phyloP scores from a whole-genome alignment of 2,797 vertebrate species.

The Orestias chungarensis region DNA sequence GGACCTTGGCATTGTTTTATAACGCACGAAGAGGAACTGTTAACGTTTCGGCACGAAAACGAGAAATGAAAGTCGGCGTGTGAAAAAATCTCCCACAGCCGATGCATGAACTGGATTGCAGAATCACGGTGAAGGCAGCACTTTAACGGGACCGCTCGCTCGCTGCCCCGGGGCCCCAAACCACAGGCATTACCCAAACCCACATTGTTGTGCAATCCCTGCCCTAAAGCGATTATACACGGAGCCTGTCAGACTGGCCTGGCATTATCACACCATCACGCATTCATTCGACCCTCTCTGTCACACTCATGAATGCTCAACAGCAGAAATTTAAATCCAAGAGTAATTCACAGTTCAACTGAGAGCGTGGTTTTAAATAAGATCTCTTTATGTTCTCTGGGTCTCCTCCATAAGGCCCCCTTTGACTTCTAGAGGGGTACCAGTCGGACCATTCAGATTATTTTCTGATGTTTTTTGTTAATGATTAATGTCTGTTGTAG shows the following conservation, averaged over 20 bases:
- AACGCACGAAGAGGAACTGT: slow-evolving; percentile 48
- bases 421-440: not conserved
- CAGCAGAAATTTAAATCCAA: slow-evolving; percentile 35
- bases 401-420: not conserved
- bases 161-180: slow-evolving; percentile 82
- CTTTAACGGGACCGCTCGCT: slow-evolving; percentile 73
- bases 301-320: slow-evolving; percentile 50
- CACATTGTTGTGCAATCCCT: slow-evolving; percentile 87
- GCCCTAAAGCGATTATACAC: slow-evolving; percentile 83
- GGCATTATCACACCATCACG: slow-evolving; percentile 78
- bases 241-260: slow-evolving; percentile 87
- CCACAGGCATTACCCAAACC: slow-evolving; percentile 86
- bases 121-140: slow-evolving; percentile 60
- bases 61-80: slow-evolving; percentile 58
- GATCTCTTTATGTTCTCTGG: not conserved
- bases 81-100: slow-evolving; percentile 21
- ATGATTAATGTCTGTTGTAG: slow-evolving; percentile 65
- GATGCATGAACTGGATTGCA: slow-evolving; percentile 26
- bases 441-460: slow-evolving; percentile 45
- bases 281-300: slow-evolving; percentile 45
- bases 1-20: slow-evolving; percentile 34
- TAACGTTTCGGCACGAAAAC: slow-evolving; percentile 27
- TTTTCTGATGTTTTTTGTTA: slow-evolving; percentile 58
- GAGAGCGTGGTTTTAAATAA: slow-evolving; percentile 6
- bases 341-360: slow-evolving; percentile 34